These are phyloP conservation scores for Netelia fuscicornis DNA, from an alignment of 2,888 invertebrate species.

Conservation along the genomic window DNA sequence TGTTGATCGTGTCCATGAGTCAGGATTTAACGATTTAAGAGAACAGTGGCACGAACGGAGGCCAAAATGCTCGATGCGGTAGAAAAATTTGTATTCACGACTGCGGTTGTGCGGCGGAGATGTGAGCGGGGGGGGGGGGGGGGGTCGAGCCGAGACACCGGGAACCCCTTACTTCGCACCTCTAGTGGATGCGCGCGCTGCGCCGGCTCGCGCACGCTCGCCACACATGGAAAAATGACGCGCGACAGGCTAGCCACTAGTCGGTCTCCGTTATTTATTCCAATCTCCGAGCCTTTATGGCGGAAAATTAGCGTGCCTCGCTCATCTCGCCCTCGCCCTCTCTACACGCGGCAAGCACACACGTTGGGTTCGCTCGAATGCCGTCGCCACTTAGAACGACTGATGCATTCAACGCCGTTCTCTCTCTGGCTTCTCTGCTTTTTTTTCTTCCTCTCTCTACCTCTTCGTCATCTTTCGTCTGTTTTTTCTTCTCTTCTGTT, in stretches of 20 bases:
- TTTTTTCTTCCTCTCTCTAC: neutral
- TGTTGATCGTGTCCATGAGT: neutral
- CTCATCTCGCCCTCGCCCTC: slow-evolving; percentile 40
- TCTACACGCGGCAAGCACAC: slow-evolving; percentile 23
- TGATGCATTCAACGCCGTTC: slow-evolving; percentile 75
- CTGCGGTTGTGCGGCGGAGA: slow-evolving; percentile 9
- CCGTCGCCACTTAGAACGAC: slow-evolving; percentile 80
- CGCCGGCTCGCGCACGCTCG: neutral
- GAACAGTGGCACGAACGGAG: slow-evolving; percentile 21
- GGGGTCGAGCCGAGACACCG: slow-evolving; percentile 57
- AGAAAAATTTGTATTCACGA: slow-evolving; percentile 77
- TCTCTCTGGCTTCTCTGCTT: slow-evolving; percentile 17
- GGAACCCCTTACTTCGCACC: slow-evolving; percentile 79
- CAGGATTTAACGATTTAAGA: neutral
- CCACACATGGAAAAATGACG: neutral
- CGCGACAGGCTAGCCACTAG: slow-evolving; percentile 71
- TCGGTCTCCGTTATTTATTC: slow-evolving; percentile 80
- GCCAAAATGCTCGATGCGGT: slow-evolving; percentile 36
- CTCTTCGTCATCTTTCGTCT: slow-evolving; percentile 4
- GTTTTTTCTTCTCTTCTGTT: slow-evolving; percentile 40
- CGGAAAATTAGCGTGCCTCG: slow-evolving; percentile 80
- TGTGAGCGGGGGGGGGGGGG: slow-evolving; percentile 1
- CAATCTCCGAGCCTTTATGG: slow-evolving; percentile 80
- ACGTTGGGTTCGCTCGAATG: slow-evolving; percentile 71
- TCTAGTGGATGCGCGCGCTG: slow-evolving; percentile 58